Percentiles rank a stretch among this genome's conserved stretches.
These are phyloP conservation scores for Protobothrops mucrosquamatus DNA, from an alignment of 2,113 vertebrate species.

Conservation along the genomic window DNA sequence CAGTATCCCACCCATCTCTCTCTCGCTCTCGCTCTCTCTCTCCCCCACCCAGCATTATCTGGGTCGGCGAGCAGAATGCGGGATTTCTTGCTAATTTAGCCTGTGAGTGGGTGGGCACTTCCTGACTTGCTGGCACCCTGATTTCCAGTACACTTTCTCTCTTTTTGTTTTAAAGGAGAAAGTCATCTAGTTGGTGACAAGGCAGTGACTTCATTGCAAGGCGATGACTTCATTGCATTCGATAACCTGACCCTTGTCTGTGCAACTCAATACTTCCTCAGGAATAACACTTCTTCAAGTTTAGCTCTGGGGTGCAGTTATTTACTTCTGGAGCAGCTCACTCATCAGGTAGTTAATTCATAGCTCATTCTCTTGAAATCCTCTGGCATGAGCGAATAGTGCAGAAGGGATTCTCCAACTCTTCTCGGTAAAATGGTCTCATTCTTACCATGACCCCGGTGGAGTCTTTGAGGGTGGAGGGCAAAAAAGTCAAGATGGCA, in stretches of 20 bases:
- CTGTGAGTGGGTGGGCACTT: constrained; percentile 54
- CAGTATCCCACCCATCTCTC: constrained; percentile 20
- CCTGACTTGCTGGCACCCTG: constrained; percentile 41
- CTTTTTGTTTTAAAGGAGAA: constrained; percentile 23
- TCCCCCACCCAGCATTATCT: constrained; percentile 36
- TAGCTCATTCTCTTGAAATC: constrained; percentile 29
- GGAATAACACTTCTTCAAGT: constrained; percentile 24
- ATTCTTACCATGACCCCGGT: background rate
- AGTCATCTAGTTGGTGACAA: constrained; percentile 41
- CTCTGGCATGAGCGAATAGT: constrained; percentile 16
- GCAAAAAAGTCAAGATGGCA: background rate
- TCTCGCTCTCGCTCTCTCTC: no score
- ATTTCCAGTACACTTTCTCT: constrained; percentile 31
- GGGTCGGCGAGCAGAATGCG: constrained; percentile 27
- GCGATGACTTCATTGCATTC: constrained; percentile 52
- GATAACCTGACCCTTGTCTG: constrained; percentile 53
- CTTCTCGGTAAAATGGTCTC: background rate
- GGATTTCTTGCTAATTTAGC: constrained; percentile 49
- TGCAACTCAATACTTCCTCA: constrained; percentile 32
- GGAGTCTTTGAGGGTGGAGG: background rate
- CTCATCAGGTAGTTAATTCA: constrained; percentile 38
- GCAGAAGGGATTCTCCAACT: background rate
- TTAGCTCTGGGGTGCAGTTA: constrained; percentile 41
- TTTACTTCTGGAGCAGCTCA: constrained; percentile 52
- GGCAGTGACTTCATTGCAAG: constrained; percentile 49